Evolutionary conservation across 2,888 invertebrate genomes (phyloP).

Genomic region (Hymenopus coronatus): DNA sequence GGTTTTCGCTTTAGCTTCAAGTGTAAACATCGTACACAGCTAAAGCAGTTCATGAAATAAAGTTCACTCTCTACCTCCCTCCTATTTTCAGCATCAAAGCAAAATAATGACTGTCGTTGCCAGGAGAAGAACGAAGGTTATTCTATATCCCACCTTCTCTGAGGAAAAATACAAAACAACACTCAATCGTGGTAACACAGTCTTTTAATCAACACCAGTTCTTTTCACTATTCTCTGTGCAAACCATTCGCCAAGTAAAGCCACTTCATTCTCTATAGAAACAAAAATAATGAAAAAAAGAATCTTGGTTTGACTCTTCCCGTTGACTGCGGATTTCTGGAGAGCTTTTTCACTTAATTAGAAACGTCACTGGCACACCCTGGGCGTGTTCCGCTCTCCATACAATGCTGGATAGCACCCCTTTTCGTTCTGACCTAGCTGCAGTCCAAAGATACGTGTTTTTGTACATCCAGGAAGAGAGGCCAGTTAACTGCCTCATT

Average conservation of each 20-base stretch:
- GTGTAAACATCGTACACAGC: background rate
- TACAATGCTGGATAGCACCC: background rate
- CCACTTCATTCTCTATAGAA: background rate
- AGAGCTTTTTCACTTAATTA: constrained; percentile 2
- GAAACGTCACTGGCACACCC: background rate
- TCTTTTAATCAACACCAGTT: background rate
- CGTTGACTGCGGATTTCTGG: background rate
- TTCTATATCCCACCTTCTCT: background rate
- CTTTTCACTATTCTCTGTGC: background rate
- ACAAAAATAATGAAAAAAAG: background rate
- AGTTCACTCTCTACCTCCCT: background rate
- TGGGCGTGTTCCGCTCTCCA: background rate
- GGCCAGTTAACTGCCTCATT: too few species aligned
- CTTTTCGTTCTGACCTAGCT: background rate
- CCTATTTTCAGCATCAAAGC: background rate
- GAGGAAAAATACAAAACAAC: background rate
- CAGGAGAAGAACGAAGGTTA: background rate
- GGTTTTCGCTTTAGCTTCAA: background rate
- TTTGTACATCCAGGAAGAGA: too few species aligned
- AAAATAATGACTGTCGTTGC: background rate
- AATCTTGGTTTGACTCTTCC: background rate
- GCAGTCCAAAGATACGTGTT: background rate
- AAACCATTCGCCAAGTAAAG: background rate
- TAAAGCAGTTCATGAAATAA: background rate
- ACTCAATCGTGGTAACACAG: background rate